Base-by-base conservation (phyloP, 2,797 vertebrate species). In the Prunella strophiata region DNA sequence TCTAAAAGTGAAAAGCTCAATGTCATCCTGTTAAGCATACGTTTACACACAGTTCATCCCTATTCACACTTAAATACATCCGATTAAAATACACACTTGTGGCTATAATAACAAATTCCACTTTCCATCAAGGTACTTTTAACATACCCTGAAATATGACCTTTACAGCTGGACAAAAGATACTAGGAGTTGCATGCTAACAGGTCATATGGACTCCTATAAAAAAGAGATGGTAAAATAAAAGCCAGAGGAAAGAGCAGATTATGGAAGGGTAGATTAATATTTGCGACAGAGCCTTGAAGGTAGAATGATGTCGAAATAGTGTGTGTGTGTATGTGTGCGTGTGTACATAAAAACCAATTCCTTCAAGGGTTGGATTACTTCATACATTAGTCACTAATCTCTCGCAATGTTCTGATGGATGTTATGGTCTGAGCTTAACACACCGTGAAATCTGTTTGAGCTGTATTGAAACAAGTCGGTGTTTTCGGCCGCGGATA, bases 361-460 rank as follows among this genome's bases (percentile, higher is more conserved):
- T 94, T 96, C 93, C 94, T 96, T 94, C 91, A 88, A 96, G 89
- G 96, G 89, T 10, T 94, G 96, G 90, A 96, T 96, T 96, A 97
- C 94, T 95, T 92, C 94, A 93, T 88, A 91, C 91, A 87, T 96
- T 95, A 97, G 91, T 94, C 94, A 96, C 94, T 96, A 93, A 93
- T 95, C 91, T 96, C 94, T 95, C 18, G n/a, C 95, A 86, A 55
- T 63, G 89, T 93, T 91, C 81, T 88, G 92, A 89, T 94, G 91
- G 55, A 89, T 93, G 89, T 95, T 94, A 93, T 71, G 91, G 94
- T 95, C 89, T 94, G 94, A 88, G 52, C 83, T 96, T 93, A 96
- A 96, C 83, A 55, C 43, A 48, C 71, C 82, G 74, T 96, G 94
- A 95, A 96, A 97, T 96, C 91, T 93, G 79, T 65, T 57, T 40